phyloP scores from a whole-genome alignment of 1,140 invertebrate species.

The Monochamus saltuarius region DNA sequence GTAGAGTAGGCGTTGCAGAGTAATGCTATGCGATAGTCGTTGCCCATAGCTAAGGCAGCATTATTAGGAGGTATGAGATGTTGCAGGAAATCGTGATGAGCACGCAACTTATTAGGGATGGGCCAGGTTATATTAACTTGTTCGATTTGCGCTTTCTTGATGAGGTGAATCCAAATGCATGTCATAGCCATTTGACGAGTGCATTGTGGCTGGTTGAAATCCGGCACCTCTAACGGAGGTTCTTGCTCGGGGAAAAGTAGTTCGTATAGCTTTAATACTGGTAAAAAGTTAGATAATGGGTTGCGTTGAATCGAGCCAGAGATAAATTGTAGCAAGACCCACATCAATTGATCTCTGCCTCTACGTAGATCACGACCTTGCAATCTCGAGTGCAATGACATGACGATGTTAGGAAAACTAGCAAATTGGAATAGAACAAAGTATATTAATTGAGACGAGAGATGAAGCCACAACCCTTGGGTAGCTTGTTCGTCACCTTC shows the following conservation, averaged over 20 bases:
- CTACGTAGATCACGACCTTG: slow-evolving; percentile 36
- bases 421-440: slow-evolving; percentile 94
- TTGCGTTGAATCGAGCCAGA: slow-evolving; percentile 96
- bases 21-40: slow-evolving; percentile 87
- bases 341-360: slow-evolving; percentile 92
- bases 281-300: slow-evolving; percentile 85
- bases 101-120: slow-evolving; percentile 79
- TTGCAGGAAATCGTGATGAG: slow-evolving; percentile 87
- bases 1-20: slow-evolving; percentile 94
- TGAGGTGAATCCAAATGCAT: slow-evolving; percentile 94
- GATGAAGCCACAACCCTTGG: slow-evolving; percentile 88
- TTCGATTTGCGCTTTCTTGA: slow-evolving; percentile 78
- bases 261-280: slow-evolving; percentile 89
- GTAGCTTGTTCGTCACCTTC: slow-evolving; percentile 71
- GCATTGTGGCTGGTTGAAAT: slow-evolving; percentile 81
- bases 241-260: slow-evolving; percentile 91
- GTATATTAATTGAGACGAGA: slow-evolving; percentile 94
- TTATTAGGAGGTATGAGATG: slow-evolving; percentile 75
- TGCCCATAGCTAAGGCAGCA: slow-evolving; percentile 65
- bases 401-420: slow-evolving; percentile 89
- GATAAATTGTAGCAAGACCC: slow-evolving; percentile 95
- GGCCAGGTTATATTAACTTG: slow-evolving; percentile 55
- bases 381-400: slow-evolving; percentile 72
- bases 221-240: slow-evolving; percentile 83
- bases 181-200: slow-evolving; percentile 92